Base-by-base conservation (phyloP, 1,140 invertebrate genomes). In the Brachionus paranguensis region DNA sequence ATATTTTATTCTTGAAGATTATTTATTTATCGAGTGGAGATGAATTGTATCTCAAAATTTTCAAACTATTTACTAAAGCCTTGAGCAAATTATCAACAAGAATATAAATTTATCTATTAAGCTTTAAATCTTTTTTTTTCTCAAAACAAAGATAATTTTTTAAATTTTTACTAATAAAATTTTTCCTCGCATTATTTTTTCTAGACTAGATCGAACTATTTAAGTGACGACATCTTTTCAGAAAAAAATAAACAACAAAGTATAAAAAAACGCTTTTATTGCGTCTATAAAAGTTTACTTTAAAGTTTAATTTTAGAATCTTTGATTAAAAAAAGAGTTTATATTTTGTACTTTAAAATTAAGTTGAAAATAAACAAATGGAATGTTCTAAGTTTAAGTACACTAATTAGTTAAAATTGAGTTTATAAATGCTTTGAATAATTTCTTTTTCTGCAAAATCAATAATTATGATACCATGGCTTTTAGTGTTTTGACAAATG, bases 361-460 rank as follows among this genome's bases (percentile, higher is more conserved):
- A 37, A 37, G 33, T 0, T 7, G 0, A 6, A 37, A 37, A 6
- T 37, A 60, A 60, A 20, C 4, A 20, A 76, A 47, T 50, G 43
- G 0, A 76, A 72, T 68, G 33, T 68, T 43, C 33, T 14, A 76
- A 47, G 45, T 37, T 27, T 76, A 33, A 20, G 10, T 12, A 11
- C 4, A 14, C 45, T 50, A 50, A 76, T 76, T 33, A 50, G 5
- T 53, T 76, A 27, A 76, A 76, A 37, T 76, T 76, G 2, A 76
- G 10, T 76, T 29, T 50, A 37, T 76, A 76, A 50, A 76, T 76
- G 6, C 41, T 50, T 76, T 76, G n/a, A 27, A 81, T 37, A 45
- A 81, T 41, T 45, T 81, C 53, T 64, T 64, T 43, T 3, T 43
- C 24, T 12, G 64, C 78, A 81, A 81, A 81, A 47, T 81, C 78